Evolutionary conservation across 2,797 vertebrate genomes (phyloP).

Genomic region (Micrastur ruficollis): DNA sequence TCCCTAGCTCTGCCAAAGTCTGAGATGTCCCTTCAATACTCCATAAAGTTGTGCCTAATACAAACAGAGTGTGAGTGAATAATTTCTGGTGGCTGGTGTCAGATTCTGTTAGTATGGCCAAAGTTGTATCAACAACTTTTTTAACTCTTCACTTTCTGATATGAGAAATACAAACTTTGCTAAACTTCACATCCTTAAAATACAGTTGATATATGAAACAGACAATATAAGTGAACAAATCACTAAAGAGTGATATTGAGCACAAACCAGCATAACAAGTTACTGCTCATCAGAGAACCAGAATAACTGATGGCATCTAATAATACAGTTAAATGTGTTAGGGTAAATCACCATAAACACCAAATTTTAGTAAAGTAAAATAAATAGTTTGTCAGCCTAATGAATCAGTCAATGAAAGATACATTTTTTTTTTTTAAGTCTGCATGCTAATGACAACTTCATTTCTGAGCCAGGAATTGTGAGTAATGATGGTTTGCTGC

Average conservation of each 20-base stretch:
- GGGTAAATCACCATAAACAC: neutral
- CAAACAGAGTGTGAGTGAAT: neutral
- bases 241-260: neutral
- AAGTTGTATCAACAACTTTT: neutral
- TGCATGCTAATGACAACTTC: neutral
- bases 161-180: neutral
- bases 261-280: neutral
- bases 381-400: slow-evolving; percentile 17
- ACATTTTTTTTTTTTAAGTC: neutral
- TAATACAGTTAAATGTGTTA: neutral
- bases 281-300: neutral
- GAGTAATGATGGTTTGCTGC: slow-evolving; percentile 17
- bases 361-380: neutral
- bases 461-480: slow-evolving; percentile 1
- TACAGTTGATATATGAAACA: neutral
- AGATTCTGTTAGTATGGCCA: neutral
- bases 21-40: neutral
- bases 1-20: neutral
- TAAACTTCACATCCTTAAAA: neutral
- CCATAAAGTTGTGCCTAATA: neutral
- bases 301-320: neutral
- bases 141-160: neutral
- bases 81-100: neutral
- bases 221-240: neutral
- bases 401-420: slow-evolving; percentile 29